Evolutionary conservation across 1,140 invertebrate species (phyloP), one percentile per base, ranked within the genome.

Genomic region (Rhysida immarginata): DNA sequence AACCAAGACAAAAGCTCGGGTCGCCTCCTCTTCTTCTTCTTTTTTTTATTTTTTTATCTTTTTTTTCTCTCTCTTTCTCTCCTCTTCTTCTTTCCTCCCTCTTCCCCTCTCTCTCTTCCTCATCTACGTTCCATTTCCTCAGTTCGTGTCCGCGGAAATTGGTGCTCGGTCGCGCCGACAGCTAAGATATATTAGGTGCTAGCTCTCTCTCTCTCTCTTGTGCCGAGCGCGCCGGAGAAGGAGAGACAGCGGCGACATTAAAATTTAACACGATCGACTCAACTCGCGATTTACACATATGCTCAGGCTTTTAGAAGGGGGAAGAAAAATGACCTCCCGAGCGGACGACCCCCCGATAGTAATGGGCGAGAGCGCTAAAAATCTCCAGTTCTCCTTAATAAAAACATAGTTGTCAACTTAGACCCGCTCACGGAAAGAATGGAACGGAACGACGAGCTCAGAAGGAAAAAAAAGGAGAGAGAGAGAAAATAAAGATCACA

Each of bases 211-310:
- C 35, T 41, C 35, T n/a, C 11, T 11, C 11, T 11, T 41, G 44
- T 5, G 5, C 21, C 16, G 5, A 46, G 21, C 16, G 44, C 8
- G 8, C 8, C 44, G 44, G 44, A 3, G 5, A n/a, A 5, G 44
- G 21, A 8, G 44, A 20, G 44, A 46, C 8, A 20, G 16, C 29
- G 44, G 20, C 44, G 5, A 46, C 44, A 46, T 46, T 46, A 46
- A 46, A 46, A 46, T 46, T 46, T 46, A 46, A 46, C 44, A 46
- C 44, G 44, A 46, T 46, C 44, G 44, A 46, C 44, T 46, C 5
- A 46, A 46, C 8, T 46, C 21, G 44, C 44, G 44, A 46, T 46
- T 46, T 46, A 46, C 44, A 46, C 44, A 46, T 46, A 46, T 46
- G 44, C 18, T 20, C 44, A 20, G 18, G 44, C 44, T 46, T 46